Conservation (phyloP, 2,797 vertebrate species). For the Bradypus variegatus region DNA sequence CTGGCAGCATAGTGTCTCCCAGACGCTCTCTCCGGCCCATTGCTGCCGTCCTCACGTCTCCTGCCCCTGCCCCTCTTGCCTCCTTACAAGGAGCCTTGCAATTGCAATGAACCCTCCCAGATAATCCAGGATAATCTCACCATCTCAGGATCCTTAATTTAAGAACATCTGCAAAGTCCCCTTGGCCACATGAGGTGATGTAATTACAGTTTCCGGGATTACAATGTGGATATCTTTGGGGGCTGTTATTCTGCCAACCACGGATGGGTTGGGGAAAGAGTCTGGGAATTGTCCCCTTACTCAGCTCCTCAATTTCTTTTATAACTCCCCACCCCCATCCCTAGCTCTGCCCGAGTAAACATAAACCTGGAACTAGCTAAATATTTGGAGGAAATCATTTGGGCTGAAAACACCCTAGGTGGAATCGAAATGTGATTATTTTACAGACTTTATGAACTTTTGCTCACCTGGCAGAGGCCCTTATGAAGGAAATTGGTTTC, state of each 20-base stretch:
- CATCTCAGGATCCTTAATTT: background rate
- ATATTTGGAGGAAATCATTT: background rate
- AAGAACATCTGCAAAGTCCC: background rate
- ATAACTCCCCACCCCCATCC: background rate
- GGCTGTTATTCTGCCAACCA: background rate
- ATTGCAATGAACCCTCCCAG: background rate
- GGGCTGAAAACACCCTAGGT: background rate
- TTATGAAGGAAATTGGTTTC: background rate
- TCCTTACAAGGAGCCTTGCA: background rate
- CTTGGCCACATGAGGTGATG: background rate
- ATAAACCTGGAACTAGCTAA: background rate
- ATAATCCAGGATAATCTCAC: background rate
- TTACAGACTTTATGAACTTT: background rate
- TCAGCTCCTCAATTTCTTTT: background rate
- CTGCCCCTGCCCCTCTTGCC: background rate
- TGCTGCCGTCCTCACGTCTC: background rate
- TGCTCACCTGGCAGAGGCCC: background rate
- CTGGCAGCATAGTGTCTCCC: background rate
- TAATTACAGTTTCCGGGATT: background rate
- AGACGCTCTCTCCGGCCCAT: background rate
- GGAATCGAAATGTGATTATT: background rate
- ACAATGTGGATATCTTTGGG: background rate
- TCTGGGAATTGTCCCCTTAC: background rate
- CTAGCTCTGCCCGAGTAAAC: background rate
- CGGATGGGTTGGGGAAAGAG: background rate